phyloP scores from a whole-genome alignment of 2,888 invertebrate species.

The Meteorus cinctellus region DNA sequence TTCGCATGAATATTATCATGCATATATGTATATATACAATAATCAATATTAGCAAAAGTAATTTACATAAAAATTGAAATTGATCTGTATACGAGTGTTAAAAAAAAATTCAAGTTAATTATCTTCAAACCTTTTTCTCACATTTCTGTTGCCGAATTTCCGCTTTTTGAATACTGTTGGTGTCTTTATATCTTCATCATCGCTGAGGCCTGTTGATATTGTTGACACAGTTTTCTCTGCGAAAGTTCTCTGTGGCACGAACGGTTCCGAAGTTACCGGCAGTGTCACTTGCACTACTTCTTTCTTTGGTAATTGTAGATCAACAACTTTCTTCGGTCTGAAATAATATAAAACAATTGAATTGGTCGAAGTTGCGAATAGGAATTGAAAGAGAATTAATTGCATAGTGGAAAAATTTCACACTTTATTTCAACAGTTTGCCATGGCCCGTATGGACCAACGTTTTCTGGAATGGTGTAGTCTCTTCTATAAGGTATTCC shows the following conservation, averaged over 20 bases:
- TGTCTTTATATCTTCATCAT: slow-evolving; percentile 60
- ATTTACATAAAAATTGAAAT: too few species aligned
- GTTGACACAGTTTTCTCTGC: slow-evolving; percentile 78
- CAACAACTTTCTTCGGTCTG: slow-evolving; percentile 76
- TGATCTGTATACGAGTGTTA: too few species aligned
- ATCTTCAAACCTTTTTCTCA: slow-evolving; percentile 79
- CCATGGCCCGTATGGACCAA: slow-evolving; percentile 86
- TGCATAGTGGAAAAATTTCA: slow-evolving; percentile 51
- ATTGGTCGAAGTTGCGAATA: slow-evolving; percentile 40
- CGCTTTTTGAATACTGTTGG: slow-evolving; percentile 80
- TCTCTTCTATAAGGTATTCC: slow-evolving; percentile 72
- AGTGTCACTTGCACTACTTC: slow-evolving; percentile 69
- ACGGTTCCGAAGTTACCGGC: slow-evolving; percentile 70
- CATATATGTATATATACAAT: slow-evolving; percentile 7
- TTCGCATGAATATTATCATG: neutral
- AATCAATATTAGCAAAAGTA: too few species aligned
- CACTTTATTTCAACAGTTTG: slow-evolving; percentile 79
- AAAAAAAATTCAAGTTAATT: slow-evolving; percentile 72
- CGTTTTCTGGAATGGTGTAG: slow-evolving; percentile 78
- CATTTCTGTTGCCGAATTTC: slow-evolving; percentile 80
- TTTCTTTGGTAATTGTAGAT: slow-evolving; percentile 82
- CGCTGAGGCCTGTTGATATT: slow-evolving; percentile 75
- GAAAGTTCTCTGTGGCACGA: slow-evolving; percentile 76
- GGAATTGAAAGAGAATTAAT: slow-evolving; percentile 37
- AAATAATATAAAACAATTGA: slow-evolving; percentile 51